Evolutionary conservation across 1,140 invertebrate genomes (phyloP).

Genomic region (Panulirus ornatus): DNA sequence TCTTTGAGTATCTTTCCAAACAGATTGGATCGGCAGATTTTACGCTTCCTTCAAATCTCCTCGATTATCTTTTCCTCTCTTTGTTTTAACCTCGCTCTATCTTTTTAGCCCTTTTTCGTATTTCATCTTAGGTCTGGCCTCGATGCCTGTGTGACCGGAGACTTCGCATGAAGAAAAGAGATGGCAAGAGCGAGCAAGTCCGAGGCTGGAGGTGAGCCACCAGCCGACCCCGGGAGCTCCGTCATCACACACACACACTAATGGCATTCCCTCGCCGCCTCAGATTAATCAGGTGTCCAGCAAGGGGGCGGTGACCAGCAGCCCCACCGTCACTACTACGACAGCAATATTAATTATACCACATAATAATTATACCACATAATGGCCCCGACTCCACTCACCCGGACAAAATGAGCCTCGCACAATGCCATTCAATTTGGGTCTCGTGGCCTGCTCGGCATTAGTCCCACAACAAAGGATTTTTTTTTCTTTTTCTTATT

Average conservation of each 20-base stretch:
- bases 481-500: constrained; percentile 1
- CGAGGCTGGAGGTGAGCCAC: too few species aligned
- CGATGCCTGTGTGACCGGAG: too few species aligned
- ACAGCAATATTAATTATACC: constrained; percentile 49
- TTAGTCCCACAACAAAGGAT: constrained; percentile 1
- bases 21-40: too few species aligned
- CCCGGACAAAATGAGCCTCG: neutral
- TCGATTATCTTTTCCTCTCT: too few species aligned
- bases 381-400: constrained; percentile 19
- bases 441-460: neutral
- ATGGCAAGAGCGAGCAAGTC: too few species aligned
- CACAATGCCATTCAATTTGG: constrained; percentile 19
- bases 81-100: too few species aligned
- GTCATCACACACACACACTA: neutral
- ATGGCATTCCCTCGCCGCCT: constrained; percentile 3
- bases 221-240: neutral
- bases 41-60: too few species aligned
- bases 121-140: too few species aligned
- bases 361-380: constrained; percentile 42
- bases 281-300: constrained; percentile 44
- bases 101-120: too few species aligned
- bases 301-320: constrained; percentile 37
- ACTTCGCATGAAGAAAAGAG: too few species aligned
- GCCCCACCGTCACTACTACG: constrained; percentile 17
- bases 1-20: too few species aligned